Evolutionary conservation across 2,113 vertebrate genomes (phyloP), one percentile per base, ranked within the genome.

Genomic region (Scortum barcoo): DNA sequence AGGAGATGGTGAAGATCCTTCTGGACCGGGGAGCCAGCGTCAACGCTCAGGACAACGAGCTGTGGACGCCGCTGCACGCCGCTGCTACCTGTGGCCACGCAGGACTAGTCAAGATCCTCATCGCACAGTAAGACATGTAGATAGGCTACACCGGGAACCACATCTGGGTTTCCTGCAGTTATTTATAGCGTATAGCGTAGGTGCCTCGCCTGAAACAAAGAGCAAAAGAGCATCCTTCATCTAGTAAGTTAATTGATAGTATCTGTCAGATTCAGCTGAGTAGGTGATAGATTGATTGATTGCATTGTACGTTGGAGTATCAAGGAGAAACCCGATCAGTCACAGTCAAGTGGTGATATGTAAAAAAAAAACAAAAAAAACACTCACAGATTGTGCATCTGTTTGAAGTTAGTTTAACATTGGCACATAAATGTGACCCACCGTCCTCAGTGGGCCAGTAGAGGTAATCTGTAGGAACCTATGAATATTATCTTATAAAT

Each of bases 21-120:
- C 93, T 99, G 78, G 95, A 87, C 91, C 96, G 97, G 0, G 97
- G 97, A 50, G 97, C 98, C 33, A 96, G 96, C 0, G 97, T 98
- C 73, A 99, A 99, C 0, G 96, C 98, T 66, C 97, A 97, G 94
- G 98, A 99, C 95, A 99, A 99, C 0, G 98, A 99, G 92, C 94
- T 99, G 70, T 99, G 98, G 98, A 99, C 98, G 0, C 98, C 98
- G 0, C 89, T 99, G 88, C 98, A 99, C 3, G 98, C 98, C 0
- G 97, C 97, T 0, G 98, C 98, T 36, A 99, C 98, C 0, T 99
- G 98, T 19, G 97, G 97, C 73, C 98, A 99, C 8, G 96, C 97
- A 61, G 97, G 97, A 90, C 95, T 99, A 72, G 98, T 99, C 93
- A 98, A 97, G 89, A 96, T 97, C 80, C 97, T 99, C 86, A 97